phyloP scores from a whole-genome alignment of 2,888 invertebrate genomes.

The Stramonita haemastoma region DNA sequence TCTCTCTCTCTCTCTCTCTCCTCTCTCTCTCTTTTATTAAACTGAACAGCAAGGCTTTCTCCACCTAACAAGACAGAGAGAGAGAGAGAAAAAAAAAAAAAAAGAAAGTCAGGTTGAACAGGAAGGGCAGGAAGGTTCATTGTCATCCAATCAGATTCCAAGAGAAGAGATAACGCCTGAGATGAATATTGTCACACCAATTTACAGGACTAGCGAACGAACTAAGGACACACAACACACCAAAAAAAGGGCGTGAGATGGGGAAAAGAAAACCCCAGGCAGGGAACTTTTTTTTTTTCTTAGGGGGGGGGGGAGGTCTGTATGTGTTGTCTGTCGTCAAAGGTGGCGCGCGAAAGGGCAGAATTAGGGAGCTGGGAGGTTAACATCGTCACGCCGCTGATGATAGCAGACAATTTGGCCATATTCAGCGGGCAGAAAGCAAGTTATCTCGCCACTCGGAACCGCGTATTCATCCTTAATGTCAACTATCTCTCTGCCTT shows the following conservation, averaged over 20 bases:
- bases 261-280: background rate
- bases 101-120: background rate
- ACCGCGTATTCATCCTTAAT: conserved; percentile 14
- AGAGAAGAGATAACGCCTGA: conserved; percentile 32
- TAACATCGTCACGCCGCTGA: conserved; percentile 30
- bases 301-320: background rate
- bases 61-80: no score
- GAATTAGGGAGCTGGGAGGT: conserved; percentile 37
- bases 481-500: conserved; percentile 26
- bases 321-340: background rate
- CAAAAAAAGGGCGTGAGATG: background rate
- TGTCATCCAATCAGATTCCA: conserved; percentile 40
- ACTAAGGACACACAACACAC: no score
- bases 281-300: background rate
- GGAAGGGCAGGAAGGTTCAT: conserved; percentile 22
- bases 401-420: conserved; percentile 37
- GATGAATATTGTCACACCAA: conserved; percentile 42
- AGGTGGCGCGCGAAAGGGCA: conserved; percentile 28
- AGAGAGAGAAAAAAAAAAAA: background rate
- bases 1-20: no score
- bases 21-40: no score
- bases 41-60: background rate
- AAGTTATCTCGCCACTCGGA: conserved; percentile 38
- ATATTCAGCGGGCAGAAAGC: conserved; percentile 36
- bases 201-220: background rate